Evolutionary conservation across 2,888 invertebrate genomes (phyloP).

Genomic region (Zootermopsis nevadensis): DNA sequence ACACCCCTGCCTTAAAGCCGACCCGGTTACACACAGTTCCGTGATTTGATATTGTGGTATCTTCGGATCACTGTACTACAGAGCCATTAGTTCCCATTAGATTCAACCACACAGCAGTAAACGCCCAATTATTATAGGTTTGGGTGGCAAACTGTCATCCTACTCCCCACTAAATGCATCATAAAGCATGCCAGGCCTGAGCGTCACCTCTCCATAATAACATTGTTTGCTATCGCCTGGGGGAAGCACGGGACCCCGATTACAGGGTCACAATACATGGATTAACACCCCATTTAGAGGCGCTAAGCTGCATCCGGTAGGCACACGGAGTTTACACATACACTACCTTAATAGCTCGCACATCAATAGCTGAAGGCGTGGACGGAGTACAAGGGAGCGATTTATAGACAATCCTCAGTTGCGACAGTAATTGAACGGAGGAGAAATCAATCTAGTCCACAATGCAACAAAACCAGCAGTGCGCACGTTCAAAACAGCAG

Average conservation of each 20-base stretch:
- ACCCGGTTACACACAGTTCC: no score
- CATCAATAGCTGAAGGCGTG: slow-evolving; percentile 20
- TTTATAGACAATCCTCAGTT: neutral
- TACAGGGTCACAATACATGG: slow-evolving; percentile 39
- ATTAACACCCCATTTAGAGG: slow-evolving; percentile 36
- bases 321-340: slow-evolving; percentile 21
- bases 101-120: neutral
- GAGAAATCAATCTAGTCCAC: neutral
- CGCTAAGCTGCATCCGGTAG: slow-evolving; percentile 13
- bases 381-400: neutral
- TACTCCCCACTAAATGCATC: neutral
- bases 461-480: neutral
- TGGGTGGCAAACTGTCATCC: slow-evolving; percentile 17
- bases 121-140: slow-evolving; percentile 10
- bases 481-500: no score
- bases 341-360: slow-evolving; percentile 21
- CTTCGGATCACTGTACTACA: no score
- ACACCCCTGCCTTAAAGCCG: no score
- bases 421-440: neutral
- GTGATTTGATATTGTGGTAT: no score
- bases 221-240: slow-evolving; percentile 28
- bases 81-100: neutral
- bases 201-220: slow-evolving; percentile 29
- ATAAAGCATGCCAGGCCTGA: neutral
- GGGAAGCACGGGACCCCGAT: slow-evolving; percentile 35